Evolutionary conservation across 1,140 invertebrate genomes (phyloP).

Genomic region (Brachionus koreanus): DNA sequence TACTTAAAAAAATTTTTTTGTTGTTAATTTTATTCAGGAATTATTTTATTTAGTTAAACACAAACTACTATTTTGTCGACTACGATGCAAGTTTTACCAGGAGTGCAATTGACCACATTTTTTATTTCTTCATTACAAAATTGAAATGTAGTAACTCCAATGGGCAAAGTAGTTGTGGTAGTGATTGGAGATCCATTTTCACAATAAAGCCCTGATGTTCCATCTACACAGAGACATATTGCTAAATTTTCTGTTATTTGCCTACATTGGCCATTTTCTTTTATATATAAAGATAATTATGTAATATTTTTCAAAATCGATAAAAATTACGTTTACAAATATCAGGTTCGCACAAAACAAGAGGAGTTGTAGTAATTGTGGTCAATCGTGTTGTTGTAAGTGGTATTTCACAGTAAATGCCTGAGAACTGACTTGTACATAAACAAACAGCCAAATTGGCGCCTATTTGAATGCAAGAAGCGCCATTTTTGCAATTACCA

Average conservation of each 20-base stretch:
- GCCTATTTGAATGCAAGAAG: background rate
- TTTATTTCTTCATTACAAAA: no score
- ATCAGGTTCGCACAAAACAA: background rate
- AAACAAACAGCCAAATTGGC: conserved; percentile 37
- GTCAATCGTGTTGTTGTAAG: background rate
- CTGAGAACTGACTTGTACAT: background rate
- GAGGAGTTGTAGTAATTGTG: background rate
- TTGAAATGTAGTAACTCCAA: no score
- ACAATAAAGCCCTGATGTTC: background rate
- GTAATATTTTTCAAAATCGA: background rate
- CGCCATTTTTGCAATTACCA: background rate
- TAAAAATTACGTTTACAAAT: background rate
- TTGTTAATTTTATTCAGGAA: no score
- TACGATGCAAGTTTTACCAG: no score
- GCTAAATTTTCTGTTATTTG: background rate
- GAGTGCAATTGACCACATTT: no score
- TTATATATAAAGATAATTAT: background rate
- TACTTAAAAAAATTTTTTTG: no score
- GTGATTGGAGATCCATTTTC: background rate
- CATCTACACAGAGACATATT: background rate
- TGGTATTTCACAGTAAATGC: background rate
- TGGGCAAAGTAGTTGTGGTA: background rate
- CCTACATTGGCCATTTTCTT: background rate
- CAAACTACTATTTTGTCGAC: no score
- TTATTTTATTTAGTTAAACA: no score